Conservation (phyloP, 1,140 invertebrate genomes). For the Phymorhynchus buccinoides region DNA sequence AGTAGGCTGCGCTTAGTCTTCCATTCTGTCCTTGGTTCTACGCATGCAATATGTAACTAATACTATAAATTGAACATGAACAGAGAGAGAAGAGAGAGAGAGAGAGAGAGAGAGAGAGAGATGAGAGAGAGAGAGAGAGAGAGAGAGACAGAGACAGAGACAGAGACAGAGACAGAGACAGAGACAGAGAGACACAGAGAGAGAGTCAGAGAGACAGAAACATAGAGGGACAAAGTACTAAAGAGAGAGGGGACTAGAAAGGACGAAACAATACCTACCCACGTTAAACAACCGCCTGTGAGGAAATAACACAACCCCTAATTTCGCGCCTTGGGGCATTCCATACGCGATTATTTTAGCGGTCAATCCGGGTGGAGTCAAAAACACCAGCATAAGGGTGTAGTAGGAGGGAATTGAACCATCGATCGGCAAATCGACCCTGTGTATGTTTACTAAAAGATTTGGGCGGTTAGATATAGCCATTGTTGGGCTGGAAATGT, state of each 20-base stretch:
- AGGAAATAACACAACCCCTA: background rate
- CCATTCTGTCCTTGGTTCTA: too few relatives aligned
- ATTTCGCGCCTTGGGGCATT: background rate
- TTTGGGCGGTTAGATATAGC: too few relatives aligned
- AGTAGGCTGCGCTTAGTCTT: too few relatives aligned
- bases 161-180: too few relatives aligned
- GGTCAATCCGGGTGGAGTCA: background rate
- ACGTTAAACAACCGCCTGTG: background rate
- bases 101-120: too few relatives aligned
- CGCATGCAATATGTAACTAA: too few relatives aligned
- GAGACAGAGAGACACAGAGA: background rate
- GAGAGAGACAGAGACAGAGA: too few relatives aligned
- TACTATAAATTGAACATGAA: too few relatives aligned
- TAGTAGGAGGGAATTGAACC: background rate
- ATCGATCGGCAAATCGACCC: background rate
- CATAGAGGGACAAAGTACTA: background rate
- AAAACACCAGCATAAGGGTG: background rate
- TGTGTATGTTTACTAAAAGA: background rate
- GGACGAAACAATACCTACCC: too few relatives aligned
- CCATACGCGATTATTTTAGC: background rate
- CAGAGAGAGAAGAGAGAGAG: too few relatives aligned
- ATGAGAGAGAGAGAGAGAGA: too few relatives aligned
- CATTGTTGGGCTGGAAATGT: too few relatives aligned
- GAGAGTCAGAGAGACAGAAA: background rate
- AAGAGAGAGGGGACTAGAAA: background rate